Conservation (phyloP, 1,140 invertebrate genomes). For the Anoplolepis gracilipes region DNA sequence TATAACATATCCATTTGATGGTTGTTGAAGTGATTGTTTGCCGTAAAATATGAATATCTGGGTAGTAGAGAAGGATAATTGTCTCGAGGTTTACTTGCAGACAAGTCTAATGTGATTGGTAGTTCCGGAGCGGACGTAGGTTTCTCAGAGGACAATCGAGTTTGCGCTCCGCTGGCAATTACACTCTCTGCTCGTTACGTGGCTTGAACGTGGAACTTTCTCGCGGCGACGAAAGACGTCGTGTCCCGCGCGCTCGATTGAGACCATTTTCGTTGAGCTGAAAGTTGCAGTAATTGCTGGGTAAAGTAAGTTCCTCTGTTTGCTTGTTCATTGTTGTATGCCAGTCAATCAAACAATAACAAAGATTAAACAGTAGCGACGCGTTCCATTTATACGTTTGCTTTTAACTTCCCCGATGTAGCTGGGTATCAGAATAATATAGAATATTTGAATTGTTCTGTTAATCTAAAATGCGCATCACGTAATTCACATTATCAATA, state of each 20-base stretch:
- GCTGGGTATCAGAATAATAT: neutral
- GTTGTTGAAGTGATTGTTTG: conserved; percentile 32
- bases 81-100: conserved; percentile 67
- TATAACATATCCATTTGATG: neutral
- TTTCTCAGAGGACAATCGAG: conserved; percentile 56
- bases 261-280: conserved; percentile 41
- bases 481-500: neutral
- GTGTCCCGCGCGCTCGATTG: conserved; percentile 31
- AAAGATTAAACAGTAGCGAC: conserved; percentile 38
- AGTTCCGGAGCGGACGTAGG: conserved; percentile 56
- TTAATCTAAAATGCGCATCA: neutral
- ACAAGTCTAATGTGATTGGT: conserved; percentile 68
- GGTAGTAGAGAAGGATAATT: conserved; percentile 56
- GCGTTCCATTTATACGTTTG: neutral
- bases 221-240: conserved; percentile 45
- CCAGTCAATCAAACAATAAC: conserved; percentile 45
- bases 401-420: conserved; percentile 7
- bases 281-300: conserved; percentile 41
- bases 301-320: conserved; percentile 25
- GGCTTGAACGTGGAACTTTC: conserved; percentile 61
- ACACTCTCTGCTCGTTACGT: conserved; percentile 46
- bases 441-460: neutral
- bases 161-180: conserved; percentile 42
- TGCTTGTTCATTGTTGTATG: conserved; percentile 10
- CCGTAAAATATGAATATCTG: conserved; percentile 46